Percentiles rank a stretch among this genome's conserved stretches.
Conservation (phyloP, 2,888 invertebrate genomes). For the Cylindroiulus punctatus region DNA sequence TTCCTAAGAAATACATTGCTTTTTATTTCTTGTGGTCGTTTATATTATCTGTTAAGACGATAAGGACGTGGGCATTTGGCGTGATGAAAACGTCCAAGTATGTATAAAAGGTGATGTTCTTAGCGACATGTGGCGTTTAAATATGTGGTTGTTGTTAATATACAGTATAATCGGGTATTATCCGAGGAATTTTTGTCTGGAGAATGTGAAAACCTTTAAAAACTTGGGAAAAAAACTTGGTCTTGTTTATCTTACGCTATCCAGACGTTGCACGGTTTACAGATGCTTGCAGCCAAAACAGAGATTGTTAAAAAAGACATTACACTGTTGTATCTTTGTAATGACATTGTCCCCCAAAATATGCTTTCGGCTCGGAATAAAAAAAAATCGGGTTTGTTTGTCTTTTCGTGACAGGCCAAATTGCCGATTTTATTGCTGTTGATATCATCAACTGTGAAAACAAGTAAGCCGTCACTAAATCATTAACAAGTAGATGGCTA, state of each 20-base stretch:
- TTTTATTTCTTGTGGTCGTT: background rate
- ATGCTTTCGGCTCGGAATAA: background rate
- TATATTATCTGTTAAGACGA: background rate
- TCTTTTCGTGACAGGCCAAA: background rate
- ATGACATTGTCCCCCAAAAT: slow-evolving; percentile 7
- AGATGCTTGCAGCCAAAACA: background rate
- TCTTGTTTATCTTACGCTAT: background rate
- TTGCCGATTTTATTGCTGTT: background rate
- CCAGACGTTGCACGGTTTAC: background rate
- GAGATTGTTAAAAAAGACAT: slow-evolving; percentile 7
- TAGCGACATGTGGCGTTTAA: background rate
- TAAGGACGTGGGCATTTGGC: background rate
- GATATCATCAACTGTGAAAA: background rate
- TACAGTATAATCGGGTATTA: background rate
- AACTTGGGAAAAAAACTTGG: background rate
- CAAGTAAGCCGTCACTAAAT: background rate
- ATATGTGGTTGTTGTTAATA: background rate
- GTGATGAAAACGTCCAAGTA: background rate
- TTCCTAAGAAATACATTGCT: background rate
- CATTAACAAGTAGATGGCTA: background rate
- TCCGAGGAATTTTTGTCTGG: background rate
- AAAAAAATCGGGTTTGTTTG: slow-evolving; percentile 25
- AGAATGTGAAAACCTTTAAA: background rate
- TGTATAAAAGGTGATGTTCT: background rate
- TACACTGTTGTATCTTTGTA: background rate